phyloP scores from a whole-genome alignment of 2,113 vertebrate genomes.

The western clawed frog (Xenopus tropicalis) region UCB_Xtro_10.0 CM004452.2:51758501-51759000 shows the following conservation, averaged over 20 bases:
- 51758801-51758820: slow-evolving; percentile 88
- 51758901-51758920: slow-evolving; percentile 89
- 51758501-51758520: no score
- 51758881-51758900: slow-evolving; percentile 92
- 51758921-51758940: slow-evolving; percentile 70
- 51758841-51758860: slow-evolving; percentile 78
- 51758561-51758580: no score
- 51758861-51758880: slow-evolving; percentile 80
- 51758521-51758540: no score
- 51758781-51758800: slow-evolving; percentile 82
- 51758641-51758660: no score
- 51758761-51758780: slow-evolving; percentile 91
- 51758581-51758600: no score
- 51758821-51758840: slow-evolving; percentile 82
- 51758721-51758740: no score
- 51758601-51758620: no score
- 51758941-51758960: background rate
- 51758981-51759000: background rate
- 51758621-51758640: no score
- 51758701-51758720: no score
- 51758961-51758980: accelerated
- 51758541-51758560: no score
- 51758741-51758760: slow-evolving; percentile 66
- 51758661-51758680: no score
- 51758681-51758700: no score